Evolutionary conservation across 1,140 invertebrate species (phyloP).

Genomic region (Vollenhovia emeryi): DNA sequence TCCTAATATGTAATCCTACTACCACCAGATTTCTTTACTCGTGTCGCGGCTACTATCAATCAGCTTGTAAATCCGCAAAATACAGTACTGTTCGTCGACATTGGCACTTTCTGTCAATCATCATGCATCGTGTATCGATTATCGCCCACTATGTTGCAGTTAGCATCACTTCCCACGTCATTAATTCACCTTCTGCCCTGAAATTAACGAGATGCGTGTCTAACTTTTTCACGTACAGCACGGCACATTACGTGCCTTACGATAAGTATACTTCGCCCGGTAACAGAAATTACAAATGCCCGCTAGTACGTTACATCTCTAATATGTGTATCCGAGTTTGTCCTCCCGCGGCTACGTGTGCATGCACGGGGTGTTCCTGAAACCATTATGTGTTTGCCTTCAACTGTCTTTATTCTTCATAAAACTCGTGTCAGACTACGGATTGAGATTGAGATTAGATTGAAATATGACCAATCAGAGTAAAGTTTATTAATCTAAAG

Average conservation of each 20-base stretch:
- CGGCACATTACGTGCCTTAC: constrained; percentile 34
- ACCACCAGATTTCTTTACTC: neutral
- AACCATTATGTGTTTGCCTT: neutral
- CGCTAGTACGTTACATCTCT: constrained; percentile 29
- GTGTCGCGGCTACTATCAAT: constrained; percentile 26
- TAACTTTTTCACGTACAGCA: constrained; percentile 31
- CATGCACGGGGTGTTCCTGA: neutral
- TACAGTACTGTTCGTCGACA: neutral
- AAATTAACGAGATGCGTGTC: constrained; percentile 41
- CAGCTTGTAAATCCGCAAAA: constrained; percentile 34
- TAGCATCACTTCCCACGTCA: constrained; percentile 48
- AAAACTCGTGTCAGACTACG: too few species aligned
- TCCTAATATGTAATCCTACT: neutral
- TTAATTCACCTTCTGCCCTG: neutral
- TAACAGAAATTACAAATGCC: constrained; percentile 51
- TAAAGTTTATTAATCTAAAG: too few species aligned
- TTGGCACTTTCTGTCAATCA: constrained; percentile 34
- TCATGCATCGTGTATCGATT: constrained; percentile 5
- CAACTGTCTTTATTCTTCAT: neutral
- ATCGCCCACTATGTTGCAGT: constrained; percentile 26
- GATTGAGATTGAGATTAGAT: too few species aligned
- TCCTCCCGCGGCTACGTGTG: constrained; percentile 8
- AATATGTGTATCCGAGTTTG: constrained; percentile 49
- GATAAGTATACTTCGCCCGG: constrained; percentile 20
- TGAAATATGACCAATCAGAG: too few species aligned